These are phyloP conservation scores for Passerculus sandwichensis DNA, from an alignment of 2,797 vertebrate species.

Conservation along the genomic window DNA sequence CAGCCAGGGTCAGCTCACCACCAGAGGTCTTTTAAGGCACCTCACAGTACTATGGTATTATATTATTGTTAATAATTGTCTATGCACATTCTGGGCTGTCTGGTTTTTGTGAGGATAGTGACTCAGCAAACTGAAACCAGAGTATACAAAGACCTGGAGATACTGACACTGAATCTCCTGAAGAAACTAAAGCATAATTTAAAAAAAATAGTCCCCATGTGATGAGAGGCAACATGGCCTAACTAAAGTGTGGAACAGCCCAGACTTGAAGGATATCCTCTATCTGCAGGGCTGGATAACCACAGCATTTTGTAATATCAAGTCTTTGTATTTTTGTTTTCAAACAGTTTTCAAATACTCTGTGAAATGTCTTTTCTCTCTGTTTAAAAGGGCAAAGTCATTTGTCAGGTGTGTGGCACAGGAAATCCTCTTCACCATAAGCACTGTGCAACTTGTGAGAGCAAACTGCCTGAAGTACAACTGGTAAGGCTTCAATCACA, in stretches of 20 bases:
- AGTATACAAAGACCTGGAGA: neutral
- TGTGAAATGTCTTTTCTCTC: slow-evolving; percentile 28
- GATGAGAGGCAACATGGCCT: neutral
- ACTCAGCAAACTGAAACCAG: neutral
- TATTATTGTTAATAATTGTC: neutral
- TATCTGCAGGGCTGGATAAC: neutral
- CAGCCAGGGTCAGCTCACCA: neutral
- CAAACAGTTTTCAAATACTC: neutral
- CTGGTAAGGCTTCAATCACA: slow-evolving; percentile 70
- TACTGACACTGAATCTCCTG: neutral
- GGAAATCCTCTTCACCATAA: slow-evolving; percentile 85
- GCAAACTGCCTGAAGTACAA: slow-evolving; percentile 72
- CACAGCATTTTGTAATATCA: neutral
- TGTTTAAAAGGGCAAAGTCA: slow-evolving; percentile 81
- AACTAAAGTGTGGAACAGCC: neutral
- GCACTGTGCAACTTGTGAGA: slow-evolving; percentile 88
- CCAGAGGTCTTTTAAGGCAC: neutral
- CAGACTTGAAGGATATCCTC: neutral
- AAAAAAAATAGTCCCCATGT: neutral
- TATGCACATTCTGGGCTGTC: neutral
- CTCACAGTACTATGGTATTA: neutral
- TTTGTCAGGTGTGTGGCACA: slow-evolving; percentile 87
- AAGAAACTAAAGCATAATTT: neutral
- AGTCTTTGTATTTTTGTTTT: neutral
- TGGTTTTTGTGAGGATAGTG: neutral